phyloP scores from a whole-genome alignment of 1,140 invertebrate genomes.

The Helicorthomorpha holstii region DNA sequence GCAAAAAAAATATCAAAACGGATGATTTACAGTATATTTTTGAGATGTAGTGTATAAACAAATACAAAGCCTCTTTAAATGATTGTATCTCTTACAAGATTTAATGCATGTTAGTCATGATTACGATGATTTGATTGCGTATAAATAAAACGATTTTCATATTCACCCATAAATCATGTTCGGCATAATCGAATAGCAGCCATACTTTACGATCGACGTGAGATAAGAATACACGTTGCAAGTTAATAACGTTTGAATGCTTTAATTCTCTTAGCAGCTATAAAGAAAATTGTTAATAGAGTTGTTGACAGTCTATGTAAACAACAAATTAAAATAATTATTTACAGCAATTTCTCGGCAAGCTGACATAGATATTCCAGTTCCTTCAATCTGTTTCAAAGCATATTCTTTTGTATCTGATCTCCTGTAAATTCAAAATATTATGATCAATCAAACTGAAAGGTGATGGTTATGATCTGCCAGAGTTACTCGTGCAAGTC shows the following conservation, averaged over 20 bases:
- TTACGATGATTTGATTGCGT: background rate
- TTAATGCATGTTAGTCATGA: too few relatives aligned
- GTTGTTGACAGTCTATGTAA: background rate
- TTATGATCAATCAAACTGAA: constrained; percentile 3
- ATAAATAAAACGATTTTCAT: constrained; percentile 1
- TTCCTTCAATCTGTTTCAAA: constrained; percentile 97
- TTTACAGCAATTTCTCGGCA: constrained; percentile 96
- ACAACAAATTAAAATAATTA: constrained; percentile 12
- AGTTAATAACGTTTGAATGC: constrained; percentile 92
- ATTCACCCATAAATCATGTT: constrained; percentile 90
- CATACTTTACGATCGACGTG: constrained; percentile 95
- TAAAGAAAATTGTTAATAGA: constrained; percentile 23
- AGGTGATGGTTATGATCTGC: background rate
- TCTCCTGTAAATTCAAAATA: constrained; percentile 18
- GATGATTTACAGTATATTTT: too few relatives aligned
- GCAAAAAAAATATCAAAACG: too few relatives aligned
- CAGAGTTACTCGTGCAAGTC: too few relatives aligned
- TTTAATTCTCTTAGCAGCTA: constrained; percentile 92
- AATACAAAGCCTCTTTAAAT: too few relatives aligned
- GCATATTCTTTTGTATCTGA: constrained; percentile 77
- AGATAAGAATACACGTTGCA: constrained; percentile 94
- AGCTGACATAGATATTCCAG: constrained; percentile 97
- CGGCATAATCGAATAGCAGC: constrained; percentile 96
- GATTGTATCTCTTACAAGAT: too few relatives aligned
- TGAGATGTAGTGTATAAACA: too few relatives aligned